Evolutionary conservation across 2,113 vertebrate species (phyloP), one percentile per base, ranked within the genome.

Genomic region (Odocoileus virginianus): DNA sequence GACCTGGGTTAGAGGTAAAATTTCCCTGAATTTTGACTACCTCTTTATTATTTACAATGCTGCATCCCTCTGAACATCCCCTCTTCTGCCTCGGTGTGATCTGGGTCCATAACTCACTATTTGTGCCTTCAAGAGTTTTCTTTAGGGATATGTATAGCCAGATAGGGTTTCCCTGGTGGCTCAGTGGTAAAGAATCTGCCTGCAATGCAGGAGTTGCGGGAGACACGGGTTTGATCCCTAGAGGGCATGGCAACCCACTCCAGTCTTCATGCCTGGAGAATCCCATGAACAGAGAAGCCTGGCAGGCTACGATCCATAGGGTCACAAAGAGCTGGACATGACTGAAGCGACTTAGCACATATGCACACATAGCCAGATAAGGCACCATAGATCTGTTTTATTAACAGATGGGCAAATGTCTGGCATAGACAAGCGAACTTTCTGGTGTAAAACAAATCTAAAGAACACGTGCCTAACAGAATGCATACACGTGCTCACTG

Each of bases 351-450:
- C 67, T 71, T 71, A 40, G 67, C 10, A 71, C n/a, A 12, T n/a
- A 40, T 1, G 10, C 11, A 40, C 10, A 1, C 67, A 19, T 13
- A 83, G 50, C 50, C 14, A 54, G 60, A n/a, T 40, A 16, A 54
- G 19, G 52, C 5, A 33, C n/a, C 85, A 1, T 27, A 28, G 2
- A 28, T 57, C 14, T 67, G 14, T 67, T 84, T 54, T 60, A 50
- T 91, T 82, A 94, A 88, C 58, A 96, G 67, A 71, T 23, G 71
- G n/a, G 36, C 21, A 85, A 82, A 33, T 50, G 14, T 76, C 57
- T 84, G n/a, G 47, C 21, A 43, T 3, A 61, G 67, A 33, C 45
- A 52, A 25, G 30, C 36, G 43, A 74, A 84, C 45, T 43, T 71
- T 21, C 81, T 95, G 78, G 19, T 76, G 30, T 36, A 43, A 91